These are phyloP conservation scores for Gadopsis marmoratus DNA, from an alignment of 2,797 vertebrate genomes.

Conservation along the genomic window DNA sequence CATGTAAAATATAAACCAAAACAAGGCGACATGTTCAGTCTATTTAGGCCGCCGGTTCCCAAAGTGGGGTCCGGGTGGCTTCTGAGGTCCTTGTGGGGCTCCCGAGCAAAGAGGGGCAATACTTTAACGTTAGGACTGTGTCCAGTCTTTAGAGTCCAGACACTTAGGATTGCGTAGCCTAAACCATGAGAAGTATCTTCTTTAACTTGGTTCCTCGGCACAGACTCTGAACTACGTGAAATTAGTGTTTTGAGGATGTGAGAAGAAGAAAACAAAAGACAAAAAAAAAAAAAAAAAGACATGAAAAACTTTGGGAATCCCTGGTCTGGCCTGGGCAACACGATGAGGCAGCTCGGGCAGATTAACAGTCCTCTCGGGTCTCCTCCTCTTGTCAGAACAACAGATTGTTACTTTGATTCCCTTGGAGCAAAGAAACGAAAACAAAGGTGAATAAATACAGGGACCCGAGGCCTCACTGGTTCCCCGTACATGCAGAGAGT, in stretches of 20 bases:
- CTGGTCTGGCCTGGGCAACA: conserved; percentile 47
- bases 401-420: conserved; percentile 55
- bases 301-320: conserved; percentile 1
- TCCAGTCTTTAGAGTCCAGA: conserved; percentile 44
- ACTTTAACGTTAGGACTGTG: conserved; percentile 39
- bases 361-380: conserved; percentile 46
- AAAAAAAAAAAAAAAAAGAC: neutral
- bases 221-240: conserved; percentile 3
- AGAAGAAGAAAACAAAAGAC: too few relatives aligned
- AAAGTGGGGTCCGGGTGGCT: conserved; percentile 38
- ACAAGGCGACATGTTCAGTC: conserved; percentile 70
- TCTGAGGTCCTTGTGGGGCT: conserved; percentile 60
- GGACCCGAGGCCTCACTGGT: conserved; percentile 79
- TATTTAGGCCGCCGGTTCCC: conserved; percentile 41
- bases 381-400: conserved; percentile 65
- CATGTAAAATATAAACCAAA: conserved; percentile 75
- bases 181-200: conserved; percentile 22
- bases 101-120: conserved; percentile 56
- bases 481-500: conserved; percentile 91
- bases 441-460: conserved; percentile 81
- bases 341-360: conserved; percentile 64
- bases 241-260: conserved; percentile 26
- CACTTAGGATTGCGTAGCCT: conserved; percentile 8
- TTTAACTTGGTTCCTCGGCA: conserved; percentile 14
- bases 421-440: conserved; percentile 51